These are phyloP conservation scores for Pogonophryne albipinna DNA, from an alignment of 2,797 vertebrate genomes.

Conservation along the genomic window DNA sequence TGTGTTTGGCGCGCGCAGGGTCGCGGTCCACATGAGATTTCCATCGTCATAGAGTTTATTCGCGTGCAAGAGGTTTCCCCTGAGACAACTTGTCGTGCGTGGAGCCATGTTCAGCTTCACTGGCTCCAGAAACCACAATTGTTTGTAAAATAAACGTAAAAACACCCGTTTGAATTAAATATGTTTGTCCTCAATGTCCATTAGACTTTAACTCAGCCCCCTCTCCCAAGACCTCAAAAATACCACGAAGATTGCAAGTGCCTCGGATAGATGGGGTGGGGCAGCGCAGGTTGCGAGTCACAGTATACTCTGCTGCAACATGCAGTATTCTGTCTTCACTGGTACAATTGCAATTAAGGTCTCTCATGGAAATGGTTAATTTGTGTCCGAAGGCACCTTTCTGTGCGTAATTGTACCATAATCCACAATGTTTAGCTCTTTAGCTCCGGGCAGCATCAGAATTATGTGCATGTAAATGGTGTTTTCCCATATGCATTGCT, in stretches of 20 bases:
- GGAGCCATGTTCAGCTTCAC: conserved; percentile 7
- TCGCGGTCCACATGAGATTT: conserved; percentile 47
- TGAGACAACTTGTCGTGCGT: conserved; percentile 41
- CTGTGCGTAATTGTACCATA: conserved; percentile 28
- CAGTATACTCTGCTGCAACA: conserved; percentile 7
- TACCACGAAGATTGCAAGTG: conserved; percentile 10
- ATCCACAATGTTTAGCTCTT: conserved; percentile 30
- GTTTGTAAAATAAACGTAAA: conserved; percentile 17
- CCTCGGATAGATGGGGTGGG: conserved; percentile 61
- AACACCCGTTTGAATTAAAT: background rate
- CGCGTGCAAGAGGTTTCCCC: conserved; percentile 51
- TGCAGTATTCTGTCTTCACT: background rate
- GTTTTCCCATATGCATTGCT: conserved; percentile 23
- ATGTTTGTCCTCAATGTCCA: background rate
- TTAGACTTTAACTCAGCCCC: background rate
- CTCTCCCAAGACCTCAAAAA: background rate
- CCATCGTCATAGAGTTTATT: conserved; percentile 50
- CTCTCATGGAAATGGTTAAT: conserved; percentile 10
- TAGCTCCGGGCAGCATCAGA: conserved; percentile 19
- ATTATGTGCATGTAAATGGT: conserved; percentile 46
- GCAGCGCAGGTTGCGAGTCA: conserved; percentile 51
- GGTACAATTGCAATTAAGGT: conserved; percentile 1
- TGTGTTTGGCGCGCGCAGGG: conserved; percentile 34
- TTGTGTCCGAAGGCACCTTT: conserved; percentile 3
- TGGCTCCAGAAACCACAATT: conserved; percentile 1